Percentiles rank a stretch among this genome's conserved stretches.
Evolutionary conservation across 2,797 vertebrate genomes (phyloP).

Genomic region (Heterohyrax brucei): DNA sequence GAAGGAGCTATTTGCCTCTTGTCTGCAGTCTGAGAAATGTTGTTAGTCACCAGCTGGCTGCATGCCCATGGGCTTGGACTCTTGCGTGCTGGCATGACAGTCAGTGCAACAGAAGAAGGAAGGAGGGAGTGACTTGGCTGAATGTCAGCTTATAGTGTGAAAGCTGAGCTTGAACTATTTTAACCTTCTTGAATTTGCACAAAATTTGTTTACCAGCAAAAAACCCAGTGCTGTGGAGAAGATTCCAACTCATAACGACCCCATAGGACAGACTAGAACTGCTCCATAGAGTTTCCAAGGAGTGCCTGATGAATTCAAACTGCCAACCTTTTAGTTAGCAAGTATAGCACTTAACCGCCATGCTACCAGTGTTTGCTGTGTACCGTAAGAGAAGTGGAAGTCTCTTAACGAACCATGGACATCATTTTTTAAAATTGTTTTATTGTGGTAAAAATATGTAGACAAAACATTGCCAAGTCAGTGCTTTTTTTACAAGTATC

Average conservation of each 20-base stretch:
- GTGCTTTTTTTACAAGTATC: not conserved
- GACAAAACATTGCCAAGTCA: not conserved
- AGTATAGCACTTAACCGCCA: too few relatives aligned
- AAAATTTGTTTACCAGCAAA: too few relatives aligned
- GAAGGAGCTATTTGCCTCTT: constrained; percentile 25
- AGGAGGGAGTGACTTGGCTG: not conserved
- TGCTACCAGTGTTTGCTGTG: not conserved
- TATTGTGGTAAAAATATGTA: not conserved
- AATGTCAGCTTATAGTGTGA: not conserved
- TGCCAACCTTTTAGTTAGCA: too few relatives aligned
- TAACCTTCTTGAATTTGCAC: not conserved
- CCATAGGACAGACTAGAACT: too few relatives aligned
- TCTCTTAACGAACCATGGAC: not conserved
- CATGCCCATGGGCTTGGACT: not conserved
- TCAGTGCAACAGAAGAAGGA: constrained; percentile 47
- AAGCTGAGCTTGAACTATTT: constrained; percentile 17
- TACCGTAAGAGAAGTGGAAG: not conserved
- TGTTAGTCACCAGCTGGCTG: constrained; percentile 71
- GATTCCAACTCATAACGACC: too few relatives aligned
- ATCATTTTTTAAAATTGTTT: not conserved
- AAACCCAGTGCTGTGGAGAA: too few relatives aligned
- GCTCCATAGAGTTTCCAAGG: too few relatives aligned
- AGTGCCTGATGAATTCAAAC: too few relatives aligned
- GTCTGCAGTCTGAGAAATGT: constrained; percentile 36
- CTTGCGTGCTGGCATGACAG: not conserved